phyloP scores from a whole-genome alignment of 2,888 invertebrate species.

The Drosophila testacea region DNA sequence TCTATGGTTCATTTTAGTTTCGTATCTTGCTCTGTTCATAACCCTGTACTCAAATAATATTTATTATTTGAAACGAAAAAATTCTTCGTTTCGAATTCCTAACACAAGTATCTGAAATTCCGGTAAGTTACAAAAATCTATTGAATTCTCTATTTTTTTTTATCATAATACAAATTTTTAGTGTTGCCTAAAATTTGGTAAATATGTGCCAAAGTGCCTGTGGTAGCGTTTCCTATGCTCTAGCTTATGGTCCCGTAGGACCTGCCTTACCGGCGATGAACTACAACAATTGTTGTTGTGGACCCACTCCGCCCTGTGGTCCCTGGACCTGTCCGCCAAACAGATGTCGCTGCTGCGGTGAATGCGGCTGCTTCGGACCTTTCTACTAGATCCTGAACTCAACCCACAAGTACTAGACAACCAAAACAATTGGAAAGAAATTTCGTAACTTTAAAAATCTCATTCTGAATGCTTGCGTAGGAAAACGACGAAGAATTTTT shows the following conservation, averaged over 20 bases:
- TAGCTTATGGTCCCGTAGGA: constrained; percentile 67
- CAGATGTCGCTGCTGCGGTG: constrained; percentile 57
- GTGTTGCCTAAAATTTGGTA: background rate
- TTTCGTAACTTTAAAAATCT: background rate
- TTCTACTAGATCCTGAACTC: constrained; percentile 43
- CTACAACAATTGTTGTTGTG: constrained; percentile 65
- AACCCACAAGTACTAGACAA: background rate
- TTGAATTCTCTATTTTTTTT: rapidly evolving
- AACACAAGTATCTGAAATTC: constrained; percentile 8
- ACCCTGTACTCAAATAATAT: constrained; percentile 12
- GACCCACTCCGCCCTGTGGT: constrained; percentile 69
- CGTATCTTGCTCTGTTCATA: constrained; percentile 32
- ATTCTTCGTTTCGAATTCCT: constrained; percentile 40
- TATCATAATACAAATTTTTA: background rate
- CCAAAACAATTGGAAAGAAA: background rate
- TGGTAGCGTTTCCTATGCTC: constrained; percentile 67
- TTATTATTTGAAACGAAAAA: constrained; percentile 37
- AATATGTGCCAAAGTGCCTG: constrained; percentile 58
- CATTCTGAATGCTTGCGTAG: constrained; percentile 18
- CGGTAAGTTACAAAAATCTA: constrained; percentile 20
- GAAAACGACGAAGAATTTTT: constrained; percentile 24
- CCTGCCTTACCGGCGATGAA: constrained; percentile 72
- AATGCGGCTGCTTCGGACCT: constrained; percentile 70
- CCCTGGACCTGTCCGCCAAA: constrained; percentile 75
- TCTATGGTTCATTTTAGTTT: constrained; percentile 20